These are phyloP conservation scores for Oryzias melastigma DNA, from an alignment of 2,113 vertebrate species.

Conservation along the genomic window DNA sequence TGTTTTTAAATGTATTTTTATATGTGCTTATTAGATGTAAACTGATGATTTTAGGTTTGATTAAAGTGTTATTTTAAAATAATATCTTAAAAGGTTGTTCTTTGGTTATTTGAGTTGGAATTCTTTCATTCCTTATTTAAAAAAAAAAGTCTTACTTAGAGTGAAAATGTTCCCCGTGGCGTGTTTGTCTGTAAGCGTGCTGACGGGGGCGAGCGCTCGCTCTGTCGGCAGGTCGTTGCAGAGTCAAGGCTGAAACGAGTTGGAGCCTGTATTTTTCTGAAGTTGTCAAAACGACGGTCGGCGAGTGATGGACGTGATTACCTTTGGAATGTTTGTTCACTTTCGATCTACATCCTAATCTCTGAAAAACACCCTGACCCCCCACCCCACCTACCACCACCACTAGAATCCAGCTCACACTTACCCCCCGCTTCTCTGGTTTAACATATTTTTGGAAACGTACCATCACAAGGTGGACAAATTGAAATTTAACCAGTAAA, in stretches of 20 bases:
- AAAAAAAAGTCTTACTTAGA: not conserved
- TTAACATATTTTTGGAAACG: conserved; percentile 4
- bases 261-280: conserved; percentile 56
- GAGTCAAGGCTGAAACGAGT: conserved; percentile 52
- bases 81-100: too few species aligned
- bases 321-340: conserved; percentile 64
- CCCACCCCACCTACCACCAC: conserved; percentile 23
- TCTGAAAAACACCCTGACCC: conserved; percentile 25
- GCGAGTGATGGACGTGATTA: conserved; percentile 53
- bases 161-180: conserved; percentile 23
- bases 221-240: conserved; percentile 33
- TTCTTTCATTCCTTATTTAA: not conserved
- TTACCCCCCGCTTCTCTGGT: conserved; percentile 15
- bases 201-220: conserved; percentile 29
- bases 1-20: too few species aligned
- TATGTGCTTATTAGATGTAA: too few species aligned
- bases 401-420: conserved; percentile 18
- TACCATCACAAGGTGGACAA: not conserved
- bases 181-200: conserved; percentile 16
- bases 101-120: too few species aligned
- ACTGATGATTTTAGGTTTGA: too few species aligned
- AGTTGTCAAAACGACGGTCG: conserved; percentile 43
- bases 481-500: conserved; percentile 1
- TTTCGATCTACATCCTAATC: conserved; percentile 44
- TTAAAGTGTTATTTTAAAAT: too few species aligned